Evolutionary conservation across 1,140 invertebrate genomes (phyloP), one percentile per base, ranked within the genome.

Genomic region (Colletes latitarsis): DNA sequence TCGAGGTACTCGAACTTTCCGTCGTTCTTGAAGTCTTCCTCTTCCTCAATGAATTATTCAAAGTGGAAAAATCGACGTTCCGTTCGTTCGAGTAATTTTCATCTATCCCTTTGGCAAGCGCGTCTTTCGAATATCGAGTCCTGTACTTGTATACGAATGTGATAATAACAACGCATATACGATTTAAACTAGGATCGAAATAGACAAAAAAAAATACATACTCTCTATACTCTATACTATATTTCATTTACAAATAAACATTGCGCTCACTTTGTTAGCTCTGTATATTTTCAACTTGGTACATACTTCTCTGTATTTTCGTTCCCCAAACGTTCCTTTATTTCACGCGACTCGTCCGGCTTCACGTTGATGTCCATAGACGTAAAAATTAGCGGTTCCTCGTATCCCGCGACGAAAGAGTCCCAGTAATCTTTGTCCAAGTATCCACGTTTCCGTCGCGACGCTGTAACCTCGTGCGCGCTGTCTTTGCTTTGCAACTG

Each of bases 321-420:
- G 0, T 67, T 41, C 6, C 14, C 4, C 0, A 10, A 5, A 0
- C 3, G 39, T 21, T 14, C 15, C n/a, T 62, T 41, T n/a, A 8
- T 39, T 3, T 41, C 19, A 2, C 6, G 5, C 52, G 39, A 6
- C 3, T 1, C 1, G 3, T 10, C 43, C 39, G 60, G 17, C 1
- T 15, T 8, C 17, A n/a, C 58, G 49, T 78, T 64, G 6, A 77
- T 39, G 0, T 78, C 77, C 66, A 82, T 49, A 2, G 84, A 78
- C 8, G 52, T 74, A 41, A 83, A 85, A 72, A 88, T 89, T 49
- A 49, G 58, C 4, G 85, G 88, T n/a, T 77, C 55, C 49, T 87
- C 88, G 75, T 87, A 89, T 14, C 53, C 80, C 12, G 71, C 80
- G 55, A 88, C 67, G 63, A 70, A 30, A 3, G 63, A 70, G 58